Base-by-base conservation (phyloP, 2,888 invertebrate genomes). In the Ochropleura leucogaster region DNA sequence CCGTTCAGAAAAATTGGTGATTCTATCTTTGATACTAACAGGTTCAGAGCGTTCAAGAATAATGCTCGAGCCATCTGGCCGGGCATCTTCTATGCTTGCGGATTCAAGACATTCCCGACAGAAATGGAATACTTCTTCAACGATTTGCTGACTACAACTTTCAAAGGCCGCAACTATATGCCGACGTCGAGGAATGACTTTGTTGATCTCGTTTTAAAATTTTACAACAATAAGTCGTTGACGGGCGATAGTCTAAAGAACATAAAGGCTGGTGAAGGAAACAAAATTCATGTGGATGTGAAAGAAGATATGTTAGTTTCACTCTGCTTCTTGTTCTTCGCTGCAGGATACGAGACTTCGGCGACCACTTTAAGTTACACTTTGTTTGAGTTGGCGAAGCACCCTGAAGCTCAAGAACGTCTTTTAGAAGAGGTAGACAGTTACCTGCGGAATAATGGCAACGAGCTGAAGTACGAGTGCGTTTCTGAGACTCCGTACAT, bases 311-410 rank as follows among this genome's bases (percentile, higher is more conserved):
- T 97, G 55, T 82, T 97, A 8, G 93, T 96, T 0, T 95, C 97
- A 0, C 97, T 97, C 73, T 96, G 97, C 4, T 93, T 97, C 49
- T 88, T 96, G 0, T 97, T 97, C 71, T 94, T 94, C 51, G 89
- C 88, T 0, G 94, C 93, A 42, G 94, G 94, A 0, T 94, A 88
- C 64, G 94, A 94, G 30, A 94, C 94, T 0, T 92, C 94, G 6
- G 87, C 94, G 0, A 89, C 89, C 0, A 91, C 92, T 0, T 68
- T 89, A 18, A 86, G 88, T 46, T 91, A 85, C 51, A 85, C 89
- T 0, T 72, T 94, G 42, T 93, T 83, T 47, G 93, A 94, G 64
- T 77, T 94, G 14, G 92, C 94, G 0, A 93, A 92, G 79, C 73
- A 90, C 42, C 86, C 86, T 30, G 81, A 89, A 20, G 87, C 80